These are phyloP conservation scores for Cataglyphis albicans DNA, from an alignment of 2,888 invertebrate genomes.

Conservation along the genomic window DNA sequence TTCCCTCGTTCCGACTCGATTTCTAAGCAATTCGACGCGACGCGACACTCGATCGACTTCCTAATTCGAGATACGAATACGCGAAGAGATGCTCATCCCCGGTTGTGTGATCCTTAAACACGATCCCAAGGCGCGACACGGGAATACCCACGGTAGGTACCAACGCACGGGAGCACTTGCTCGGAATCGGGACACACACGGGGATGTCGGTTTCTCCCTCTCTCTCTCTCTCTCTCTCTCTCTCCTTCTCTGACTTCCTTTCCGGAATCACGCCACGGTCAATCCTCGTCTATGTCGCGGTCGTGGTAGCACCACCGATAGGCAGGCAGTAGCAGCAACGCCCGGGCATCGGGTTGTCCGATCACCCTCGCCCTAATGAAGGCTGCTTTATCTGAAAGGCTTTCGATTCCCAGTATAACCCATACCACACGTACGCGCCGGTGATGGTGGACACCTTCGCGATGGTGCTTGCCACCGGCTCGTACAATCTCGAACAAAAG, in stretches of 20 bases:
- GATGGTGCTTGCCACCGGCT: constrained; percentile 82
- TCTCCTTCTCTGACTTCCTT: constrained; percentile 42
- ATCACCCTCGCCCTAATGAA: constrained; percentile 86
- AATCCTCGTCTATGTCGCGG: constrained; percentile 75
- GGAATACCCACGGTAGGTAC: constrained; percentile 73
- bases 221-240: constrained; percentile 40
- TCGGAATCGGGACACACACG: constrained; percentile 73
- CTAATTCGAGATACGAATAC: constrained; percentile 75
- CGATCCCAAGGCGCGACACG: constrained; percentile 82
- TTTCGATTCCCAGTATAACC: constrained; percentile 86
- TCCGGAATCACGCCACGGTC: constrained; percentile 71
- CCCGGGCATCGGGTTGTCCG: constrained; percentile 85
- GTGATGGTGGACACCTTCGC: constrained; percentile 84
- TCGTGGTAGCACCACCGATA: constrained; percentile 62
- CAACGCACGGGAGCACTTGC: constrained; percentile 70
- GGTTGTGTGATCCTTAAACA: constrained; percentile 82
- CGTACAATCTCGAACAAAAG: constrained; percentile 84
- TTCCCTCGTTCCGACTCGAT: not conserved
- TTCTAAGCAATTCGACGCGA: constrained; percentile 60
- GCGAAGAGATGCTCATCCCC: constrained; percentile 71
- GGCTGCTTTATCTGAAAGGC: constrained; percentile 85
- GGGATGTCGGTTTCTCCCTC: constrained; percentile 58
- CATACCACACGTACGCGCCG: constrained; percentile 83
- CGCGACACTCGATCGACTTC: constrained; percentile 69
- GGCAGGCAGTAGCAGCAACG: constrained; percentile 74